phyloP scores from a whole-genome alignment of 2,113 vertebrate species.

The Amphilophus citrinellus region DNA sequence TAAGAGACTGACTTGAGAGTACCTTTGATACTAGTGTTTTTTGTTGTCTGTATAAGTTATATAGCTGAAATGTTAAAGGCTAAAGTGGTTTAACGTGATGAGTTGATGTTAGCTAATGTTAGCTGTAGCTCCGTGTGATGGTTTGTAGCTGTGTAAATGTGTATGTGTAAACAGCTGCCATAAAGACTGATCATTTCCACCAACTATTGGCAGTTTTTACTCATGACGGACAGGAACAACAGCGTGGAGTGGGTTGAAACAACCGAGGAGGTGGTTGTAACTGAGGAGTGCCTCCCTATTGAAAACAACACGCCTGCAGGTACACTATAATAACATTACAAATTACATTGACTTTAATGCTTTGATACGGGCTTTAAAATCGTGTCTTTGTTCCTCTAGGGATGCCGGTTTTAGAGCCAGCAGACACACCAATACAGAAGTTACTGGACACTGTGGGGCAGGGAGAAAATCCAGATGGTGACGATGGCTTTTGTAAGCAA shows the following conservation, averaged over 20 bases:
- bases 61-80: not conserved
- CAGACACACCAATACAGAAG: conserved; percentile 67
- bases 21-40: not conserved
- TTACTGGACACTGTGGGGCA: conserved; percentile 64
- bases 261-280: conserved; percentile 66
- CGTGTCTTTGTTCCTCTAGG: conserved; percentile 2
- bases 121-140: not conserved
- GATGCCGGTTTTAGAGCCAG: conserved; percentile 34
- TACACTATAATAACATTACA: not conserved
- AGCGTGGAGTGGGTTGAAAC: conserved; percentile 69
- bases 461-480: conserved; percentile 47
- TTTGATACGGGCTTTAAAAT: not conserved
- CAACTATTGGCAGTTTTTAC: not conserved
- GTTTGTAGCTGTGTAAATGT: not conserved
- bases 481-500: conserved; percentile 67
- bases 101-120: not conserved
- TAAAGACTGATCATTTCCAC: not conserved
- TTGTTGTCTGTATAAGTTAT: not conserved
- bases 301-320: conserved; percentile 38
- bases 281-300: conserved; percentile 41
- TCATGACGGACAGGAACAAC: conserved; percentile 61
- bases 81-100: not conserved
- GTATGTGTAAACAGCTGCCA: not conserved
- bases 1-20: not conserved
- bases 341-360: too few relatives aligned